Conservation (phyloP, 2,113 vertebrate genomes). For the Halcyon malimbica region DNA sequence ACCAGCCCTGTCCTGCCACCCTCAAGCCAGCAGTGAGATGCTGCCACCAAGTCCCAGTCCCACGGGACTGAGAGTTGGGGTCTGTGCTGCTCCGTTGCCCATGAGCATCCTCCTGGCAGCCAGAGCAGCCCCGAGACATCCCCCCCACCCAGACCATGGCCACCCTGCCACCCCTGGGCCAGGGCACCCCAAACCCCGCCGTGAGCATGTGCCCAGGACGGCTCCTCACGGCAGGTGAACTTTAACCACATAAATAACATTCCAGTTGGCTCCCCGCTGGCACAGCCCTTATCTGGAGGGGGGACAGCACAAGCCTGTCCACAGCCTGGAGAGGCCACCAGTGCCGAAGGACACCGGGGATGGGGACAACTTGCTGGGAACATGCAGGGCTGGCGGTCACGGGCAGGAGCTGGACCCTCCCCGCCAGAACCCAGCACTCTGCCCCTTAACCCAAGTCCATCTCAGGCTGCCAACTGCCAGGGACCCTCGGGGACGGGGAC, state of each 20-base stretch:
- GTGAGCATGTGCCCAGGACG: accelerated
- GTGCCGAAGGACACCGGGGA: neutral
- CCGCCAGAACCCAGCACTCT: neutral
- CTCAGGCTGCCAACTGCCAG: neutral
- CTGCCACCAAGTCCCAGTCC: neutral
- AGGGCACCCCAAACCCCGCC: neutral
- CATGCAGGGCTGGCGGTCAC: accelerated
- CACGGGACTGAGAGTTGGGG: neutral
- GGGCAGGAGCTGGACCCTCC: accelerated
- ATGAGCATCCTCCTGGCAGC: neutral
- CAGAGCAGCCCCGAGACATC: neutral
- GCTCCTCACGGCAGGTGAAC: neutral
- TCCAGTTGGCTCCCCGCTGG: neutral
- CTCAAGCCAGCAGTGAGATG: neutral
- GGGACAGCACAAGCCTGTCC: neutral
- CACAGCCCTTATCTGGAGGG: neutral
- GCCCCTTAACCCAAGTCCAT: accelerated
- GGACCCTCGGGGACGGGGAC: neutral
- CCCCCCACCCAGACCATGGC: accelerated
- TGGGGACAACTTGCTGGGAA: neutral
- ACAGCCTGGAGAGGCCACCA: accelerated
- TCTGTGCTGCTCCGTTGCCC: neutral
- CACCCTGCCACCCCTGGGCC: neutral
- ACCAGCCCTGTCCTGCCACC: neutral
- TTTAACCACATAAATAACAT: neutral